These are phyloP conservation scores for Calidris pugnax DNA, from an alignment of 2,113 vertebrate genomes.

Conservation along the genomic window DNA sequence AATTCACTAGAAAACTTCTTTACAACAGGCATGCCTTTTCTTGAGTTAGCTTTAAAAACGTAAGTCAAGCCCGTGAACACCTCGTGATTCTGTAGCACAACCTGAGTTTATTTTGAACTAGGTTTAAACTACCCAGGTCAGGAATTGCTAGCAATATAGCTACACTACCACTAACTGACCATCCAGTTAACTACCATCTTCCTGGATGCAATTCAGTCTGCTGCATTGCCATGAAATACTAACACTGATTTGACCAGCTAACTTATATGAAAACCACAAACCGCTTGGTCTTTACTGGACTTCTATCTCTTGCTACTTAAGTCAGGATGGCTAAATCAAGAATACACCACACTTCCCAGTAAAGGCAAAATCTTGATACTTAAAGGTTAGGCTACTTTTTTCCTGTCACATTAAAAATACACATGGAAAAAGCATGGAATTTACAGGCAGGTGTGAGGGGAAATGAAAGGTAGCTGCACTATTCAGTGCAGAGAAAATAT, in stretches of 20 bases:
- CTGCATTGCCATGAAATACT: background rate
- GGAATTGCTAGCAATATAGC: background rate
- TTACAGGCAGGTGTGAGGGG: constrained; percentile 57
- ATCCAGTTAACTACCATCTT: background rate
- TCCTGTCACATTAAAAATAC: constrained; percentile 8
- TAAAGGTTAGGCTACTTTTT: background rate
- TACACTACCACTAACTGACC: background rate
- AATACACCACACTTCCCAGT: background rate
- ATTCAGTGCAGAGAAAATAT: constrained; percentile 31
- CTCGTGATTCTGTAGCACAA: background rate
- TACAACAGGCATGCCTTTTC: background rate
- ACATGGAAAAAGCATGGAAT: constrained; percentile 9
- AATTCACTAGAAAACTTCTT: background rate
- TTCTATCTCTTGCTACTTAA: background rate
- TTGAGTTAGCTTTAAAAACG: background rate
- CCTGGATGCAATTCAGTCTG: background rate
- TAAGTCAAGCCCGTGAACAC: background rate
- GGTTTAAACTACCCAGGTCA: background rate
- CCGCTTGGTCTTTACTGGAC: background rate
- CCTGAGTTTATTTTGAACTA: background rate
- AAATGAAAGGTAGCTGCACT: constrained; percentile 52
- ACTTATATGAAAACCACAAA: background rate
- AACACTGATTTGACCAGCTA: background rate
- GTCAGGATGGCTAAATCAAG: background rate
- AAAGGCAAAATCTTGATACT: background rate